These are phyloP conservation scores for Mystacides longicornis DNA, from an alignment of 2,888 invertebrate genomes.

Conservation along the genomic window DNA sequence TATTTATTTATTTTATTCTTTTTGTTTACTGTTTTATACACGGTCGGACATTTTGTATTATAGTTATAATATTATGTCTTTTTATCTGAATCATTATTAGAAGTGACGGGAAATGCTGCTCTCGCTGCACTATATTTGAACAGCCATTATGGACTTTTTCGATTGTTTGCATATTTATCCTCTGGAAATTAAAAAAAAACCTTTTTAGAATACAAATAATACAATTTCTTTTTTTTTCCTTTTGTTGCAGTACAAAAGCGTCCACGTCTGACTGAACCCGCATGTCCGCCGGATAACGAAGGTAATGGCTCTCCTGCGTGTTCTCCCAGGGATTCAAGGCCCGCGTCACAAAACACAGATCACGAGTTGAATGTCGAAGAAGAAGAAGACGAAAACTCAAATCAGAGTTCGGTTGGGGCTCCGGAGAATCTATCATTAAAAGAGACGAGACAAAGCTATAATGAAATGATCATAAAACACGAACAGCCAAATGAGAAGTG, in stretches of 20 bases:
- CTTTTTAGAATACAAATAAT: no score
- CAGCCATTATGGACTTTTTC: no score
- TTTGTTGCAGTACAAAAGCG: constrained; percentile 42
- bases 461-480: constrained; percentile 44
- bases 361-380: constrained; percentile 52
- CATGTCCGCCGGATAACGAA: constrained; percentile 32
- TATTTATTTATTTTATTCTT: background rate
- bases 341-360: constrained; percentile 39
- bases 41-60: constrained; percentile 1
- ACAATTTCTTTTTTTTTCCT: background rate
- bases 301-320: constrained; percentile 31
- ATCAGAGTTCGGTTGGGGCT: constrained; percentile 47
- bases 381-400: constrained; percentile 43
- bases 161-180: no score
- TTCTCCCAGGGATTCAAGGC: constrained; percentile 39
- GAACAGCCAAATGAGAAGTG: constrained; percentile 43
- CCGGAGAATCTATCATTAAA: constrained; percentile 80
- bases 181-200: no score
- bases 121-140: no score
- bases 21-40: background rate
- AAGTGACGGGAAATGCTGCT: no score
- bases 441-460: constrained; percentile 48
- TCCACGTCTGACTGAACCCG: constrained; percentile 39
- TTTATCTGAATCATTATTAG: no score
- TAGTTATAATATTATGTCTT: no score